A percentile compares a stretch with the other conserved stretches of the same genome.
Conservation (phyloP, 2,113 vertebrate species). For the Paramisgurnus dabryanus region DNA sequence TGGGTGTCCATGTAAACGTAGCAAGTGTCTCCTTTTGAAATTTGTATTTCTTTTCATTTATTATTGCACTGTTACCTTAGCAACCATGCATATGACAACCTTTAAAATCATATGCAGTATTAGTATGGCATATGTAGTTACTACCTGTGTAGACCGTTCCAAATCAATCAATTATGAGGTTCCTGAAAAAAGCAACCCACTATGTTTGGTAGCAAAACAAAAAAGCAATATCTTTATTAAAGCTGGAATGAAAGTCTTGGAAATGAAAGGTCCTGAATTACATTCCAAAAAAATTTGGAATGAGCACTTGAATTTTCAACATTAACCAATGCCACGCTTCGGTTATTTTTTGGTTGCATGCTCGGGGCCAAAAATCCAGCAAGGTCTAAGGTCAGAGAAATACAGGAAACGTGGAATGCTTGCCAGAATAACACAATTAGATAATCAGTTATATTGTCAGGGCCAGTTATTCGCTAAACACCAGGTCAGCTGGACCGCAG, state of each 20-base stretch:
- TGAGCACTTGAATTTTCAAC: background rate
- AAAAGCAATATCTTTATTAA: background rate
- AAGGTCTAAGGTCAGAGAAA: slow-evolving; percentile 5
- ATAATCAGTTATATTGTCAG: slow-evolving; percentile 24
- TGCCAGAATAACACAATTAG: slow-evolving; percentile 30
- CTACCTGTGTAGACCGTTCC: background rate
- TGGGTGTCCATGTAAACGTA: too few species aligned
- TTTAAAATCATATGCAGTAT: background rate
- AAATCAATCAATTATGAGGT: background rate
- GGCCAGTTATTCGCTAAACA: slow-evolving; percentile 26
- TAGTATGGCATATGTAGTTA: background rate
- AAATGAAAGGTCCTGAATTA: too few species aligned
- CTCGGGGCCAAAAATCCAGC: background rate
- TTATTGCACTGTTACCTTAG: too few species aligned
- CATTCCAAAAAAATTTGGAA: too few species aligned
- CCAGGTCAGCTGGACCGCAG: slow-evolving; percentile 17
- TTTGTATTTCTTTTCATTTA: too few species aligned
- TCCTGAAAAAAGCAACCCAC: background rate
- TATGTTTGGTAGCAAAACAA: background rate
- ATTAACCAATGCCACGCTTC: background rate
- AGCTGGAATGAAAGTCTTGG: background rate
- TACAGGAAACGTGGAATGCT: slow-evolving; percentile 5
- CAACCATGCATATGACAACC: too few species aligned
- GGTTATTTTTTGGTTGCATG: background rate
- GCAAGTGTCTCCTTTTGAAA: too few species aligned